Evolutionary conservation across 2,888 invertebrate genomes (phyloP), one percentile per base, ranked within the genome.

Genomic region (Volucella zonaria): DNA sequence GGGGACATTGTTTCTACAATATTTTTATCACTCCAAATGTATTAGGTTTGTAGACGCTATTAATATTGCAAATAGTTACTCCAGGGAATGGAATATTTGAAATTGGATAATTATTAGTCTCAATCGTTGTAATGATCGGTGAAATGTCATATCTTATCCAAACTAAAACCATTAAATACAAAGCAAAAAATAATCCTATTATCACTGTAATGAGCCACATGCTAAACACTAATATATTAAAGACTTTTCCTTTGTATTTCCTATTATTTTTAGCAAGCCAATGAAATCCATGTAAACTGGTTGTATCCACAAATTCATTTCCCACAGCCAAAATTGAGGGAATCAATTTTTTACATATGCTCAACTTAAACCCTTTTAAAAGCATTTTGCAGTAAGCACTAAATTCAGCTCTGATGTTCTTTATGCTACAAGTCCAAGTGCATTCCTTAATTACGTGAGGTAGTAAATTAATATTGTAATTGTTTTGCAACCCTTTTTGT

Each of bases 41-140:
- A 42, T 92, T 92, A 43, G 88, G 92, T 40, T 90, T 92, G 0
- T 95, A 94, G 10, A 95, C 92, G 47, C 93, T 90, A 88, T 95
- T 95, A 51, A 94, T 90, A 88, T 94, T 93, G 88, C 95, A 95
- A 71, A 95, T 91, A 0, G 95, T 95, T 0, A 95, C 93, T 0
- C 94, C 94, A 9, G 95, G 95, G 89, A 95, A 95, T 0, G 93
- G 93, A 58, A 94, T 93, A 87, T 94, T 94, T 94, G 94, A 95
- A 71, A 95, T 94, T 0, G 94, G 93, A 74, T 93, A 93, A 88
- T 94, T 94, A 0, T 94, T 94, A 56, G 93, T 93, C 86, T 94
- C 94, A 86, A 93, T 93, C 11, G 88, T 89, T 8, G 89, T 89
- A 9, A 89, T 89, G 0, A 89, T 90, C 8, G 90, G 89, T 42